phyloP scores from a whole-genome alignment of 2,113 vertebrate species.

The Mus spicilegus region DNA sequence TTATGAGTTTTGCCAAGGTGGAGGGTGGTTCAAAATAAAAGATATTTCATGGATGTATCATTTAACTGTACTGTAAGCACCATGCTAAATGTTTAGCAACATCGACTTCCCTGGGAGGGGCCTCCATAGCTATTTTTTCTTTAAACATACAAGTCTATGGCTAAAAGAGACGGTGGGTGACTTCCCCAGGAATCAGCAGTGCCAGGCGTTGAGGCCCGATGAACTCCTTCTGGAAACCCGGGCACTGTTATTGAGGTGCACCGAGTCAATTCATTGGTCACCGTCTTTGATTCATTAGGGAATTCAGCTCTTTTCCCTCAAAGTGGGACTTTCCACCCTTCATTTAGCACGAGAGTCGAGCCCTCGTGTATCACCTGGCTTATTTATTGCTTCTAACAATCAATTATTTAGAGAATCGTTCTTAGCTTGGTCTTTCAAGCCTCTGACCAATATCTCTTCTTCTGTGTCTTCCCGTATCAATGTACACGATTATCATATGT shows the following conservation, averaged over 20 bases:
- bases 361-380: background rate
- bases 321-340: background rate
- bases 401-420: background rate
- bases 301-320: background rate
- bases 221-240: background rate
- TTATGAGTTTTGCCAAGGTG: background rate
- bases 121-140: background rate
- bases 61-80: background rate
- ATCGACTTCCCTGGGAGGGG: background rate
- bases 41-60: background rate
- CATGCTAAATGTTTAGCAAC: background rate
- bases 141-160: background rate
- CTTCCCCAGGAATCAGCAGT: background rate
- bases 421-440: background rate
- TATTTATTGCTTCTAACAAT: slow-evolving; percentile 23
- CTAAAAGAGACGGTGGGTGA: background rate
- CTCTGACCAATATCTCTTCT: slow-evolving; percentile 29
- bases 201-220: background rate
- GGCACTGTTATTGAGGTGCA: background rate
- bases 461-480: background rate
- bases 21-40: background rate
- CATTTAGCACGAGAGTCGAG: background rate
- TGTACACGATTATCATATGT: background rate
- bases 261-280: too few species aligned
- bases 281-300: background rate